Evolutionary conservation across 1,140 invertebrate genomes (phyloP).

Genomic region (Panagrolaimus sp.): DNA sequence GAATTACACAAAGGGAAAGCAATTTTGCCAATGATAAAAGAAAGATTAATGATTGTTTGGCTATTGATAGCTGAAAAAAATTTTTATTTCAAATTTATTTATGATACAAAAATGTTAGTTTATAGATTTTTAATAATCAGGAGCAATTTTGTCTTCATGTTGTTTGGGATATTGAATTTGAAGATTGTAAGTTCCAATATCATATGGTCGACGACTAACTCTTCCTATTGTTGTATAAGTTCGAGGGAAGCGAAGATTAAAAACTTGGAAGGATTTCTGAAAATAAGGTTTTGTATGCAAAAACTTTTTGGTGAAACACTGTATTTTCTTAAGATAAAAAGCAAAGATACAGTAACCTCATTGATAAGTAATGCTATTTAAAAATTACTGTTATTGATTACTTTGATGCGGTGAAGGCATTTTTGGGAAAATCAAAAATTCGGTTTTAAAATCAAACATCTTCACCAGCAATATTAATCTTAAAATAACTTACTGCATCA

Average conservation of each 20-base stretch:
- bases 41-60: no score
- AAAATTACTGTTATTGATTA: no score
- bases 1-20: no score
- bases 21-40: no score
- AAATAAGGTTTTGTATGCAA: neutral
- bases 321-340: neutral
- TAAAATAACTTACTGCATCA: neutral
- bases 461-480: neutral
- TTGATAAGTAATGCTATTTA: no score
- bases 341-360: neutral
- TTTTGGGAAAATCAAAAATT: no score
- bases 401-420: no score
- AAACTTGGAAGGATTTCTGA: slow-evolving; percentile 18
- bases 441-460: no score
- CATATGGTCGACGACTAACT: slow-evolving; percentile 25
- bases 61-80: no score
- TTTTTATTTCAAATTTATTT: no score
- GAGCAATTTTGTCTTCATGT: slow-evolving; percentile 16
- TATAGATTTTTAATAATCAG: neutral
- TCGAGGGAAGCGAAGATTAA: slow-evolving; percentile 21
- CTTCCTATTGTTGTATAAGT: slow-evolving; percentile 28
- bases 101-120: no score
- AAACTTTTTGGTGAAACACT: no score
- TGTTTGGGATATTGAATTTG: slow-evolving; percentile 31
- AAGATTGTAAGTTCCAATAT: slow-evolving; percentile 26